Base-by-base conservation (phyloP, 2,797 vertebrate genomes). In the Nyctalus aviator region DNA sequence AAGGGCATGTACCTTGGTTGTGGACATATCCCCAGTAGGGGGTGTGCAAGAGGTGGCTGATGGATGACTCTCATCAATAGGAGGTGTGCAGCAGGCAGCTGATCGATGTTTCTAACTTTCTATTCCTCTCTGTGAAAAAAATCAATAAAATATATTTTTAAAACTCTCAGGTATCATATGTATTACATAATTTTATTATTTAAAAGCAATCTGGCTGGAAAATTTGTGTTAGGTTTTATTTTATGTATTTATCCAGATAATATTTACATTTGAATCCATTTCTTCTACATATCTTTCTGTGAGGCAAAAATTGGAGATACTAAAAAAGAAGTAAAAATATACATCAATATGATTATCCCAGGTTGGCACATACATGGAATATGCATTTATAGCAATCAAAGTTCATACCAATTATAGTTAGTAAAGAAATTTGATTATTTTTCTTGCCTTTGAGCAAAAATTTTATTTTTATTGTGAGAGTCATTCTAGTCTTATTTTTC, bases 371-470 rank as follows among this genome's bases (percentile, higher is more conserved):
- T 25, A 86, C 3, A 46, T 18, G 35, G 53, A 62, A 72, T 84
- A 6, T 88, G 6, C 72, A 46, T 88, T 85, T 66, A 88, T 23
- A 83, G 69, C 25, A 55, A 79, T 89, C 57, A 44, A 91, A 91
- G 37, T 35, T 93, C 32, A 68, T 27, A 81, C 23, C 35, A 88
- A 55, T 90, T 91, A 79, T 2, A 44, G 3, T 35, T 77, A 84
- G 62, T 77, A 88, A 18, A 91, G 62, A 92, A 76, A 66, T 53
- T 12, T 92, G 66, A 75, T n/a, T 71, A 6, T 62, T 83, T 87
- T 79, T 32, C 85, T 81, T 75, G 17, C 37, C 18, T 95, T 94
- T 82, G 8, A 41, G 48, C 32, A 73, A 77, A 96, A 46, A 11
- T 32, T 87, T 84, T 3, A 71, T 46, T 91, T 64, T 14, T 5